Evolutionary conservation across 2,797 vertebrate species (phyloP).

Genomic region (Alouatta caraya): DNA sequence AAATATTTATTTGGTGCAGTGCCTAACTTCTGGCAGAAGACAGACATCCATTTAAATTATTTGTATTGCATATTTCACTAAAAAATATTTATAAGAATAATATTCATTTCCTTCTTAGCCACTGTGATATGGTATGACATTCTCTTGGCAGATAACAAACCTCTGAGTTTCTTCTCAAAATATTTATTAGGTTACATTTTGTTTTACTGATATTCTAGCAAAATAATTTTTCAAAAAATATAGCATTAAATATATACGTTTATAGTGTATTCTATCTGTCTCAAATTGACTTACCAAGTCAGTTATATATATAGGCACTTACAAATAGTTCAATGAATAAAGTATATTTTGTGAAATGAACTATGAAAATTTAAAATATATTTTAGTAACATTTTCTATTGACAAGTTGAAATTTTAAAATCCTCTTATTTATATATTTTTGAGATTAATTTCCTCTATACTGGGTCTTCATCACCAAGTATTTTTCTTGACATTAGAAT

Average conservation of each 20-base stretch:
- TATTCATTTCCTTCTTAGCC: background rate
- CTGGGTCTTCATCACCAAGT: background rate
- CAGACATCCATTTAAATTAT: background rate
- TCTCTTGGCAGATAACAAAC: background rate
- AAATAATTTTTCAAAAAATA: background rate
- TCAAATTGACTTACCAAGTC: background rate
- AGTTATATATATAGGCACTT: background rate
- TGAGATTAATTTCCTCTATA: background rate
- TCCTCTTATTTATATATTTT: background rate
- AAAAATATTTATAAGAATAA: conserved; percentile 20
- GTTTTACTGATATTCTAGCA: background rate
- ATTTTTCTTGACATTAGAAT: background rate
- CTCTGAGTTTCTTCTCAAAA: background rate
- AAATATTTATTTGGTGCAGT: background rate
- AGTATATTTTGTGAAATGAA: background rate
- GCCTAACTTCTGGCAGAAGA: conserved; percentile 14
- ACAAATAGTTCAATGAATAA: background rate
- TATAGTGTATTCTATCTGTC: background rate
- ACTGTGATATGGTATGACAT: background rate
- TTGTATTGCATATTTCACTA: background rate
- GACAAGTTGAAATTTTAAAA: background rate
- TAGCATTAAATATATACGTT: background rate
- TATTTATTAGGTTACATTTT: background rate
- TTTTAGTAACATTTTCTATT: background rate
- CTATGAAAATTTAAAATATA: background rate